Base-by-base conservation (phyloP, 2,113 vertebrate genomes). In the Lepus europaeus region DNA sequence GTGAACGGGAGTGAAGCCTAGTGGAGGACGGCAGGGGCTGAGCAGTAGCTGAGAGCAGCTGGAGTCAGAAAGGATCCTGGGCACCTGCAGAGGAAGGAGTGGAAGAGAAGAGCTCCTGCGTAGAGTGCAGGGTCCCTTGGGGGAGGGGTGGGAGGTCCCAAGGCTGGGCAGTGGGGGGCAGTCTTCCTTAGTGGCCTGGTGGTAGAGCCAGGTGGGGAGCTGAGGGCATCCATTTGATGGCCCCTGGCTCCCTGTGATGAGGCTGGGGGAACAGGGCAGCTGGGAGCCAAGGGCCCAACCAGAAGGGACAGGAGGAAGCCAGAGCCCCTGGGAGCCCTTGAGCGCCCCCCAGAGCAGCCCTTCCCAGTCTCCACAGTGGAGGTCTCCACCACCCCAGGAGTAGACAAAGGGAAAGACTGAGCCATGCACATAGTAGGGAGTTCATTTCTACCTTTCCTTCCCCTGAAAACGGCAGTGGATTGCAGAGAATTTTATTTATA, bases 401-500 rank as follows among this genome's bases (percentile, higher is more conserved):
- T 39, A 82, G 63, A 9, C 14, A 59, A 95, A 83, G 61, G 49
- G 12, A 49, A 78, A n/a, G 3, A n/a, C 16, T 82, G 53, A 64
- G 29, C 64, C 89, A 80, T 45, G 92, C 77, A 36, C 31, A 23
- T 51, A 81, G n/a, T 45, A 45, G 36, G 4, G 25, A 87, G n/a
- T 74, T 84, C 4, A 7, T 88, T 72, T 66, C 63, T 70, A 61
- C 78, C 76, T 72, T 70, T 72, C 22, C 22, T 86, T 79, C n/a
- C 22, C 51, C 81, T 73, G n/a, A 87, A 96, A 82, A 79, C 6
- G 66, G 8, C 25, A 66, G 0, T 4, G 66, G 10, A 91, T 79
- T 72, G 89, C 69, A 74, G 49, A 69, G 53, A 80, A 84, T 49
- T 84, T 89, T 59, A 53, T 49, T 87, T 83, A 86, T 6, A 82